Conservation (phyloP, 2,888 invertebrate species). For the Rhamphomyia laevipes region DNA sequence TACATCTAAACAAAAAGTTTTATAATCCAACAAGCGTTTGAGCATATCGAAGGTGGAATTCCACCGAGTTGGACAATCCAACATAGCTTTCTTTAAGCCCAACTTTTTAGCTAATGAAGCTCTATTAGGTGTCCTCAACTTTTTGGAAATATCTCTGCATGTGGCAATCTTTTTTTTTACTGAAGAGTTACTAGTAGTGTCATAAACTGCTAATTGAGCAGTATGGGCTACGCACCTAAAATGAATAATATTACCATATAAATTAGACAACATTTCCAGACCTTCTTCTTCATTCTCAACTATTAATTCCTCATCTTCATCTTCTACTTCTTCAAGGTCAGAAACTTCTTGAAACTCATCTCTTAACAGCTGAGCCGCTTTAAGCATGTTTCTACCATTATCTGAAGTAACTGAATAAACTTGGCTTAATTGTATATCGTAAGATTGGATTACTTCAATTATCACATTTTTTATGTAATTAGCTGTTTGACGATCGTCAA, state of each 20-base stretch:
- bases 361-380: background rate
- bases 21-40: background rate
- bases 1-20: background rate
- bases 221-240: constrained; percentile 5
- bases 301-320: background rate
- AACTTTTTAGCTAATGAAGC: background rate
- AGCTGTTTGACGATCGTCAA: background rate
- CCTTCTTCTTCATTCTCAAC: constrained; percentile 1
- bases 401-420: background rate
- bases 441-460: background rate
- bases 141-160: background rate
- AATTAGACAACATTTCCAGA: background rate
- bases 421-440: background rate
- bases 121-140: background rate
- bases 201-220: constrained; percentile 1
- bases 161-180: background rate
- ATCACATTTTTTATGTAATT: background rate
- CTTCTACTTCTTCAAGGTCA: constrained; percentile 1
- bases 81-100: background rate
- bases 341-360: background rate
- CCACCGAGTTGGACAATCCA: constrained; percentile 2
- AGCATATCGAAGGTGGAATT: background rate
- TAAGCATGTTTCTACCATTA: background rate
- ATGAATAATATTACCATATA: constrained; percentile 1
- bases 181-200: constrained; percentile 1